Evolutionary conservation across 92 coral and sea anemone genomes (phyloP), one percentile per base, ranked within the genome.

Genomic region (Palythoa heliodiscus): DNA sequence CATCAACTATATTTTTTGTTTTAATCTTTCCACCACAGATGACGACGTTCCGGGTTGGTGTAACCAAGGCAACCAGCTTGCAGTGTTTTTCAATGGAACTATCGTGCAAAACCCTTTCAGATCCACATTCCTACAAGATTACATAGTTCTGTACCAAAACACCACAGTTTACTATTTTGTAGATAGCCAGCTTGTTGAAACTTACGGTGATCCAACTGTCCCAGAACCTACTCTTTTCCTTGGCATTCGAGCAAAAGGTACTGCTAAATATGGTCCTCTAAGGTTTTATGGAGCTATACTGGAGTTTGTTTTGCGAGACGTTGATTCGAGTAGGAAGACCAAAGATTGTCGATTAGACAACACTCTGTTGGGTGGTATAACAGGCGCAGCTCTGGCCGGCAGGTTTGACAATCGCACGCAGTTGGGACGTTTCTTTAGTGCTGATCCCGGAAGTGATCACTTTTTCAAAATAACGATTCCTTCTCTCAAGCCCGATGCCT

Each of bases 241-340:
- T 11, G 88, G 76, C 25, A 47, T 86, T 23, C 55, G 52, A 25
- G 25, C 70, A 3, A 88, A 67, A 48, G 90, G 91, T 11, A 74
- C 85, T 1, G 89, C 91, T 19, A 86, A 82, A 50, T 91, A 88
- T 43, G 92, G 92, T 7, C 94, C 89, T 48, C 68, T 91, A 37
- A 77, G 48, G 22, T 70, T 88, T 76, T 90, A 87, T 9, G 84
- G 87, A 72, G 64, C 84, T 35, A 60, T 43, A 67, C 66, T 80
- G 48, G 75, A 22, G 60, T 80, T 80, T 38, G 35, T 40, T 52
- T 52, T 80, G 74, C 40, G 63, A 19, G 84, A 80, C 63, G 75
- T 80, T 24, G 84, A 80, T 63, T 66, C 84, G 2, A 43, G 43
- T 14, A 16, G 43, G 12, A 40, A 14, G 9, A 60, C 24, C 40